Evolutionary conservation across 1,140 invertebrate genomes (phyloP).

Genomic region (Drosophila nikananu): DNA sequence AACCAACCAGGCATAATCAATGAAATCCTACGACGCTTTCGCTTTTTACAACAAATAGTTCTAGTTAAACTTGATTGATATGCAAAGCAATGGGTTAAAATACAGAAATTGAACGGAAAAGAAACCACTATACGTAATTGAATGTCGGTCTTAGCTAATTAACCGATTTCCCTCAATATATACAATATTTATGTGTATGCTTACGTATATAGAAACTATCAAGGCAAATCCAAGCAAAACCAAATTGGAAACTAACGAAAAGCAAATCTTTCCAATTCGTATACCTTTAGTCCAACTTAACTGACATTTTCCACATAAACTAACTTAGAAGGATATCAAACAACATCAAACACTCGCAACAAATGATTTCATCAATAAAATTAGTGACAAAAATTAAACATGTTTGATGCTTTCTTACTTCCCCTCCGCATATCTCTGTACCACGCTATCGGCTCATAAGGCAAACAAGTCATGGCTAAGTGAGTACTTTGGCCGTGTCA

Average conservation of each 20-base stretch:
- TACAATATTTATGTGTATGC: constrained; percentile 15
- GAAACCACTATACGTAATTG: constrained; percentile 58
- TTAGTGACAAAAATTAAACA: constrained; percentile 33
- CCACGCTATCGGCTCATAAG: background rate
- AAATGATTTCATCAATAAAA: constrained; percentile 44
- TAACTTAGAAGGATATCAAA: constrained; percentile 43
- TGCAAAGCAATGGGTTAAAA: constrained; percentile 68
- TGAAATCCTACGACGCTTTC: constrained; percentile 60
- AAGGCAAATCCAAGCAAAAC: constrained; percentile 45
- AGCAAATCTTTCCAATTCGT: constrained; percentile 43
- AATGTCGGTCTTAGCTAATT: constrained; percentile 28
- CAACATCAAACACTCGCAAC: constrained; percentile 22
- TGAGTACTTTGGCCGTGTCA: constrained; percentile 53
- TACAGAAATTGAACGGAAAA: constrained; percentile 6
- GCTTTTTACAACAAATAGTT: constrained; percentile 63
- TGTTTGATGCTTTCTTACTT: constrained; percentile 14
- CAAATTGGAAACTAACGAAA: constrained; percentile 32
- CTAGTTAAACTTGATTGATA: constrained; percentile 44
- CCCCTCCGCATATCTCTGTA: background rate
- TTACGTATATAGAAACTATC: constrained; percentile 17
- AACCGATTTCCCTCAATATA: constrained; percentile 32
- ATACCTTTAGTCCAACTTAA: constrained; percentile 23
- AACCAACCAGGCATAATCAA: constrained; percentile 67
- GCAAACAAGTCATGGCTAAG: constrained; percentile 43
- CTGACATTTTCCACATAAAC: constrained; percentile 50